Evolutionary conservation across 2,888 invertebrate species (phyloP), one percentile per base, ranked within the genome.

Genomic region (Rotaria macrura): DNA sequence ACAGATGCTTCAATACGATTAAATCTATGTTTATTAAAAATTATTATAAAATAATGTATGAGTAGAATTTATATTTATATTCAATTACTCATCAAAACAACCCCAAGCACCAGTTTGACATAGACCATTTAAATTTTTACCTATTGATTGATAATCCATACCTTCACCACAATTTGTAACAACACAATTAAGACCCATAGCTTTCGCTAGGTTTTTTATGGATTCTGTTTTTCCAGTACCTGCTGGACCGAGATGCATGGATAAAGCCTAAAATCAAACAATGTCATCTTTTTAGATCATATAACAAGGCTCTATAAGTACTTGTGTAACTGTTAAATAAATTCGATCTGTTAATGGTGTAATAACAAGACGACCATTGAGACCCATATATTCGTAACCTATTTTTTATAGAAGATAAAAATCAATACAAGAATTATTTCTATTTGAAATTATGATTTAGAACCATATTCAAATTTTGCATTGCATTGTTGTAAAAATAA

Each of bases 111-210:
- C 98, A 85, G 88, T 93, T 54, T 97, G 98, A 90, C 99, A 99
- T 86, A 99, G 93, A 90, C 99, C 99, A 87, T 99, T 97, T 91
- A 99, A 98, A 91, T 99, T 99, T 88, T 99, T 93, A 83, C 99
- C 99, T 97, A 99, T 98, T 5, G 99, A 99, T 92, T 97, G 97
- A 93, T 99, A 99, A 92, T 99, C 99, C 91, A 99, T 57, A 38
- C 95, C 95, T 91, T 96, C 96, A 0, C 96, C 96, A 89, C 96
- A 96, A 91, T 96, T 91, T 0, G 96, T 96, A 3, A 91, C 91
- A 12, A 91, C 90, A 89, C 91, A 91, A 52, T 91, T 89, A 84
- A 91, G 88, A 47, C 91, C 91, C 88, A 96, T 91, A 1, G 95
- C 95, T 91, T 96, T 96, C 0, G 96, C 96, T 86, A 96, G 91